Percentiles rank a stretch among this genome's conserved stretches.
Evolutionary conservation across 2,888 invertebrate species (phyloP).

Genomic region (Brachycybe producta): DNA sequence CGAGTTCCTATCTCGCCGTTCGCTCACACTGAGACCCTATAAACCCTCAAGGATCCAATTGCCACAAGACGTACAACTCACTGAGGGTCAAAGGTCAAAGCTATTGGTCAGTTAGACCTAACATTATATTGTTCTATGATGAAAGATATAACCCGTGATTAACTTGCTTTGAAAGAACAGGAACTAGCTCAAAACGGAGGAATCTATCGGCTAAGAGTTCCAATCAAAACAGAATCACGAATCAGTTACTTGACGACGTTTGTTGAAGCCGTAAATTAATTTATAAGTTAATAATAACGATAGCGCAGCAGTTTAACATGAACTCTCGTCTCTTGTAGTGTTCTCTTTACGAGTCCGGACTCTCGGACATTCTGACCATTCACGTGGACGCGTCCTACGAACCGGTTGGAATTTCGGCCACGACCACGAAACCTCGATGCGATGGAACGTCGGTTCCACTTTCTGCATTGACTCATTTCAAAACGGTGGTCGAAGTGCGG

Average conservation of each 20-base stretch:
- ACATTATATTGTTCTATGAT: background rate
- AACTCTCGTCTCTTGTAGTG: constrained; percentile 39
- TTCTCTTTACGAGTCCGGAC: constrained; percentile 55
- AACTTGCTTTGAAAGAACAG: background rate
- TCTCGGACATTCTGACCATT: constrained; percentile 64
- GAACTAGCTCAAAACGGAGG: background rate
- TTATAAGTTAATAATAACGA: background rate
- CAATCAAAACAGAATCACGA: background rate
- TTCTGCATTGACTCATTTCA: constrained; percentile 39
- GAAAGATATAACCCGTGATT: background rate
- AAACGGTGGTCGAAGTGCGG: constrained; percentile 62
- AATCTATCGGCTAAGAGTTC: background rate
- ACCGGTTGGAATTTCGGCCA: constrained; percentile 44
- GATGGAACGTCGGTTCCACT: constrained; percentile 24
- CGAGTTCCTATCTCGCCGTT: background rate
- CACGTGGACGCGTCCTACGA: constrained; percentile 67
- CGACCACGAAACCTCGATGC: constrained; percentile 35
- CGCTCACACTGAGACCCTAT: background rate
- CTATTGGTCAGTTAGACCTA: constrained; percentile 1
- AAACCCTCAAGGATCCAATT: background rate
- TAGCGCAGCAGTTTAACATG: background rate
- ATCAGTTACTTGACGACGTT: background rate
- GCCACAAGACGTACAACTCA: constrained; percentile 5
- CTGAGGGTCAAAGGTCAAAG: background rate
- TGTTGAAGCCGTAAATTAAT: constrained; percentile 4